phyloP scores from a whole-genome alignment of 2,888 invertebrate species.

The Rhagonycha lutea region DNA sequence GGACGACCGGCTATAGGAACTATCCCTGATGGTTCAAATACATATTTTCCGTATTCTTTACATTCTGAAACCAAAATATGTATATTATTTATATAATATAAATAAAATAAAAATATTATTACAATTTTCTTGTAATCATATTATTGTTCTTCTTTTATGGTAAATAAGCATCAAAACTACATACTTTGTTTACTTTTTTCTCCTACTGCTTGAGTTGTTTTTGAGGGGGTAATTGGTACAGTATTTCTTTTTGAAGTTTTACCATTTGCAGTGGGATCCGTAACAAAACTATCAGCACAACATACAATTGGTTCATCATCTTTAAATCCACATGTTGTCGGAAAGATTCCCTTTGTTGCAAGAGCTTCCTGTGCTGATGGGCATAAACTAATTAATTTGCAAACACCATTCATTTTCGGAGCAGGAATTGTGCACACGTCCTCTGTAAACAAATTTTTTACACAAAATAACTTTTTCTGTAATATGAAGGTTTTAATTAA shows the following conservation, averaged over 20 bases:
- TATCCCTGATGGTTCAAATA: background rate
- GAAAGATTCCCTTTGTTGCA: slow-evolving; percentile 30
- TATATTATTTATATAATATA: too few species aligned
- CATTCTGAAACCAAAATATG: slow-evolving; percentile 7
- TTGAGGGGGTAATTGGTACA: background rate
- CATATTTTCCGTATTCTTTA: background rate
- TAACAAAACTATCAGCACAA: slow-evolving; percentile 29
- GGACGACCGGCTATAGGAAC: too few species aligned
- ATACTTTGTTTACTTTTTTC: too few species aligned
- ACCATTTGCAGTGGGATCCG: background rate
- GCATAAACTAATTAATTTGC: slow-evolving; percentile 38
- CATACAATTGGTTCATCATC: slow-evolving; percentile 43
- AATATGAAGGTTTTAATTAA: too few species aligned
- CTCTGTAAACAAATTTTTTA: slow-evolving; percentile 18
- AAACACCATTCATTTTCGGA: slow-evolving; percentile 32
- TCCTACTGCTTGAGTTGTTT: too few species aligned
- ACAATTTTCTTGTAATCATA: too few species aligned
- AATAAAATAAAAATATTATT: too few species aligned
- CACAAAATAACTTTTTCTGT: too few species aligned
- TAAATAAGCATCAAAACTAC: too few species aligned
- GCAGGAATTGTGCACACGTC: slow-evolving; percentile 18
- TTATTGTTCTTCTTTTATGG: too few species aligned
- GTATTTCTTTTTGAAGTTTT: background rate
- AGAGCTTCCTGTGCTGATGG: slow-evolving; percentile 35
- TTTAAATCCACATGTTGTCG: slow-evolving; percentile 42